These are phyloP conservation scores for Typhlichthys eigenmanni DNA, from an alignment of 2,797 vertebrate species.

Conservation along the genomic window DNA sequence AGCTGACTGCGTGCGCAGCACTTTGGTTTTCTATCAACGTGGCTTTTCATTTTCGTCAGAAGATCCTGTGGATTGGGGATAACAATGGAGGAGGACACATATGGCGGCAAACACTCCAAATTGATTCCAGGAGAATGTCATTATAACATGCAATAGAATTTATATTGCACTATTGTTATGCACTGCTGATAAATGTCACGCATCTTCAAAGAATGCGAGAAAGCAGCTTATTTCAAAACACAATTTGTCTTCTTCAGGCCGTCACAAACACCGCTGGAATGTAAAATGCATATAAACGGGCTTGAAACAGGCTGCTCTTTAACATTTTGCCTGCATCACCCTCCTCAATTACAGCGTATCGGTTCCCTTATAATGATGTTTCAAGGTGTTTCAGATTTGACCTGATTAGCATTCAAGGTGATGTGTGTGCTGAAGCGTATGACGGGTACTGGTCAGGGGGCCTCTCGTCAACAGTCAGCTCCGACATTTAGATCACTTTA, in stretches of 20 bases:
- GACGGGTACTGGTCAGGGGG: constrained; percentile 23
- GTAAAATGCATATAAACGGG: neutral
- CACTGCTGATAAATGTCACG: neutral
- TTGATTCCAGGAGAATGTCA: constrained; percentile 10
- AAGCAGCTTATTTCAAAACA: constrained; percentile 16
- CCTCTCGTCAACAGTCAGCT: constrained; percentile 34
- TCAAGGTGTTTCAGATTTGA: constrained; percentile 46
- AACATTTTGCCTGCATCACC: neutral
- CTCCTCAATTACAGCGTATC: constrained; percentile 1
- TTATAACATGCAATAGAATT: neutral
- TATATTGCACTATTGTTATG: constrained; percentile 2
- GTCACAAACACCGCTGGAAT: neutral
- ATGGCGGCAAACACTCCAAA: constrained; percentile 10
- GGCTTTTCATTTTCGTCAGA: neutral
- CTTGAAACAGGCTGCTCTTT: neutral
- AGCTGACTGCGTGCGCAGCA: constrained; percentile 31
- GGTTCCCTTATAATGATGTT: constrained; percentile 32
- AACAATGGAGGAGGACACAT: neutral
- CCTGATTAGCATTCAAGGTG: constrained; percentile 55
- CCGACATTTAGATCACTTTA: constrained; percentile 31
- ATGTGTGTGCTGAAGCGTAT: constrained; percentile 33
- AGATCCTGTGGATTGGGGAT: constrained; percentile 11
- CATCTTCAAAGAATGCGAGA: neutral
- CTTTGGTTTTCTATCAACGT: neutral
- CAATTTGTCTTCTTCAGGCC: constrained; percentile 1